These are phyloP conservation scores for Sweltsa coloradensis DNA, from an alignment of 1,140 invertebrate species.

Conservation along the genomic window DNA sequence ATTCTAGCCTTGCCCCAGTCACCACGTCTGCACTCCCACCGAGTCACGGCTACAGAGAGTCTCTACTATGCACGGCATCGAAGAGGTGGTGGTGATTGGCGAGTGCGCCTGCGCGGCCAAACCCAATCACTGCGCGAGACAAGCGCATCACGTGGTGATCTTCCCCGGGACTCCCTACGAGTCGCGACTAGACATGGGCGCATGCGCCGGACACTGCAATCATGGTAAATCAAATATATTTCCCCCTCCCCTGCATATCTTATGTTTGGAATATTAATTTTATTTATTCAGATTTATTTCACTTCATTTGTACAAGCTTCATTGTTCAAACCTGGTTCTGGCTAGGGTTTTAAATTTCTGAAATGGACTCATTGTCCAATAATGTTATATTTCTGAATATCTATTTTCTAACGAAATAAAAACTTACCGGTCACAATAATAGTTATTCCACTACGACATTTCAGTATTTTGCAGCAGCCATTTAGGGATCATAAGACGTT, in stretches of 20 bases:
- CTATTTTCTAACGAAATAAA: too few species aligned
- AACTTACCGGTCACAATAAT: too few species aligned
- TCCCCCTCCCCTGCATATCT: not conserved
- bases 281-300: too few species aligned
- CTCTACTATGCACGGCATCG: conserved; percentile 33
- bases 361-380: too few species aligned
- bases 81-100: conserved; percentile 31
- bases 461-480: too few species aligned
- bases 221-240: conserved; percentile 20
- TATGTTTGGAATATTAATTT: too few species aligned
- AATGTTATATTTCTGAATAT: too few species aligned
- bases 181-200: conserved; percentile 32
- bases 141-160: conserved; percentile 28
- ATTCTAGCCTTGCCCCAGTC: conserved; percentile 31
- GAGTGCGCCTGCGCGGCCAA: conserved; percentile 31
- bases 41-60: conserved; percentile 30
- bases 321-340: too few species aligned
- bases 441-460: too few species aligned
- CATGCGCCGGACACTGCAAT: conserved; percentile 32
- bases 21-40: conserved; percentile 27
- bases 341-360: too few species aligned
- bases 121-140: conserved; percentile 27
- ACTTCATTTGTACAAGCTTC: too few species aligned
- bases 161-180: conserved; percentile 36
- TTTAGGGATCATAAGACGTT: too few species aligned